Evolutionary conservation across 2,888 invertebrate species (phyloP), one percentile per base, ranked within the genome.

Genomic region (Pammene aurita): DNA sequence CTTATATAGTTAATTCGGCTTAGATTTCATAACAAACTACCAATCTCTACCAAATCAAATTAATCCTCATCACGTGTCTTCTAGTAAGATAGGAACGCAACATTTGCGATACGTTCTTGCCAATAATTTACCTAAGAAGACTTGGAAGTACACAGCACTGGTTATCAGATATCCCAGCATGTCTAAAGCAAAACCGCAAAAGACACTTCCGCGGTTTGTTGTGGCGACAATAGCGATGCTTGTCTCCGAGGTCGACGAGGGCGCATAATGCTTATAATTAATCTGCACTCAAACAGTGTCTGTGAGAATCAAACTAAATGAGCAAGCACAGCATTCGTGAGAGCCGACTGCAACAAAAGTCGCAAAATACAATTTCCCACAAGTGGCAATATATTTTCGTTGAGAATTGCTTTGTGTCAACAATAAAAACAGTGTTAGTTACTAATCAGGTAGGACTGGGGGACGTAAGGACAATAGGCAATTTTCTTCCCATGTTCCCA

Each of bases 331-430:
- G 61, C 58, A 65, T 81, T 81, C 89, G 89, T 90, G 91, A 84
- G 90, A 89, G 83, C 79, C 75, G 74, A 74, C 76, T 79, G 84
- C 80, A 85, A 87, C 85, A 85, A 85, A 86, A 87, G 81, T 83
- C 78, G 80, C 80, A 78, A 83, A 85, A 84, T 83, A 81, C 77
- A 74, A 80, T 83, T 89, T 91, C 90, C 82, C 91, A 90, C 87
- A 83, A 82, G 79, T 75, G 73, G 80, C 76, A 77, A 74, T 71
- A 71, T 63, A 75, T 74, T 80, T 81, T 83, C 79, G 86, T 85
- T 87, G 87, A 79, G 87, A 88, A 89, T 82, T 78, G 81, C 85
- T 87, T 89, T 88, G 86, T 89, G 84, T 83, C 81, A 84, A 83
- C 81, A 74, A 82, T 81, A 87, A 88, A 84, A 86, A 87, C 84